Conservation (phyloP, 1,140 invertebrate genomes). For the Pseudomyrmex concolor region DNA sequence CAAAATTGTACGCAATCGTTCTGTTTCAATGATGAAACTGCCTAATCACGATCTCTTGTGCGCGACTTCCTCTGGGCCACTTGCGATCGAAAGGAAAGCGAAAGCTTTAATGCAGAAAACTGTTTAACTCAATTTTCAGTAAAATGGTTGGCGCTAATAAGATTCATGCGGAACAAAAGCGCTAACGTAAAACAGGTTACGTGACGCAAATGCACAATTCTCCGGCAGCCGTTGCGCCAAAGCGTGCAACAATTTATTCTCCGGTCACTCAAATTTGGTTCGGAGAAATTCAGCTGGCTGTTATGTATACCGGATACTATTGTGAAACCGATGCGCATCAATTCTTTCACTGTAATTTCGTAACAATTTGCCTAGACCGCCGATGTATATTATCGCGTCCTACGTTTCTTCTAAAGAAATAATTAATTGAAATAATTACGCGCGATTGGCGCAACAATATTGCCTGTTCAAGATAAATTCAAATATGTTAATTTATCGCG, state of each 20-base stretch:
- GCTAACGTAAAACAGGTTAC: conserved; percentile 80
- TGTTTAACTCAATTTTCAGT: conserved; percentile 78
- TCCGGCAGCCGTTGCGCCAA: conserved; percentile 57
- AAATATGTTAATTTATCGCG: conserved; percentile 47
- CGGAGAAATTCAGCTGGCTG: conserved; percentile 49
- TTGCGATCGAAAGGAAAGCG: conserved; percentile 38
- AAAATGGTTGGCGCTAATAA: conserved; percentile 80
- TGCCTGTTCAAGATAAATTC: conserved; percentile 48
- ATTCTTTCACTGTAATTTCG: conserved; percentile 59
- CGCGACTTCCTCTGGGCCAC: conserved; percentile 39
- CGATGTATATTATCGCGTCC: conserved; percentile 24
- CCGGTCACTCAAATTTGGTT: conserved; percentile 60
- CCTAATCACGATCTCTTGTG: conserved; percentile 40
- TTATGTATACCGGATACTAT: conserved; percentile 71
- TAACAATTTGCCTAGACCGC: conserved; percentile 43
- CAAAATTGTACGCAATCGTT: background rate
- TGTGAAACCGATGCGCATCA: conserved; percentile 56
- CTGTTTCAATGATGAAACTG: background rate
- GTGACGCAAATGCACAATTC: conserved; percentile 80
- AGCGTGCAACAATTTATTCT: conserved; percentile 71
- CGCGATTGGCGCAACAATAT: conserved; percentile 50
- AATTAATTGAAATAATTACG: conserved; percentile 28
- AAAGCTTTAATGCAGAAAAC: conserved; percentile 76
- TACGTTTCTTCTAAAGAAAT: no score
- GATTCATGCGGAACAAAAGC: conserved; percentile 80